Evolutionary conservation across 2,888 invertebrate species (phyloP).

Genomic region (Athetis lepigone): DNA sequence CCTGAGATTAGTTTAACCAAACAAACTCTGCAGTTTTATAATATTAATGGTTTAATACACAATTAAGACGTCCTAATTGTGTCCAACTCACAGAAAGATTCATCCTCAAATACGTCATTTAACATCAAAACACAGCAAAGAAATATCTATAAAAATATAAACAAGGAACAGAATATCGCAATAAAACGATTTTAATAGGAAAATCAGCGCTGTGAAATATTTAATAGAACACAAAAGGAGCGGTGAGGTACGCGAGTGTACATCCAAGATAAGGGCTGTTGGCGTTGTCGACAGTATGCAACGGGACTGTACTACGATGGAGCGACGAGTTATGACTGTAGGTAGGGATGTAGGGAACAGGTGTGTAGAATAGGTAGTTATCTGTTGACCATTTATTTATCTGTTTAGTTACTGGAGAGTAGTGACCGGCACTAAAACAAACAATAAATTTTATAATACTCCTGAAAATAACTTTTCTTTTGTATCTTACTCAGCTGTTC

Average conservation of each 20-base stretch:
- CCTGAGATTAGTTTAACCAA: no score
- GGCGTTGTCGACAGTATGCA: constrained; percentile 20
- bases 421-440: no score
- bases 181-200: constrained; percentile 18
- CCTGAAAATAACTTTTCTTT: no score
- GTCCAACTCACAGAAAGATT: no score
- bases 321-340: constrained; percentile 2
- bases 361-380: not conserved
- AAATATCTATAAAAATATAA: not conserved
- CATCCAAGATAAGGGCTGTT: constrained; percentile 32
- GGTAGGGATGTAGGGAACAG: not conserved
- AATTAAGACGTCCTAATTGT: no score
- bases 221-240: constrained; percentile 10
- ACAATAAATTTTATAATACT: no score
- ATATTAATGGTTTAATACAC: no score
- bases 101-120: not conserved
- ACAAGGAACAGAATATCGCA: not conserved
- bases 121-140: not conserved
- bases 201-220: constrained; percentile 24
- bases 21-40: no score
- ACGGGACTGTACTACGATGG: constrained; percentile 28
- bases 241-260: constrained; percentile 32
- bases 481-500: no score
- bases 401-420: no score
- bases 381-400: no score